These are phyloP conservation scores for Papilio gigon DNA, from an alignment of 2,888 invertebrate species.

Conservation along the genomic window DNA sequence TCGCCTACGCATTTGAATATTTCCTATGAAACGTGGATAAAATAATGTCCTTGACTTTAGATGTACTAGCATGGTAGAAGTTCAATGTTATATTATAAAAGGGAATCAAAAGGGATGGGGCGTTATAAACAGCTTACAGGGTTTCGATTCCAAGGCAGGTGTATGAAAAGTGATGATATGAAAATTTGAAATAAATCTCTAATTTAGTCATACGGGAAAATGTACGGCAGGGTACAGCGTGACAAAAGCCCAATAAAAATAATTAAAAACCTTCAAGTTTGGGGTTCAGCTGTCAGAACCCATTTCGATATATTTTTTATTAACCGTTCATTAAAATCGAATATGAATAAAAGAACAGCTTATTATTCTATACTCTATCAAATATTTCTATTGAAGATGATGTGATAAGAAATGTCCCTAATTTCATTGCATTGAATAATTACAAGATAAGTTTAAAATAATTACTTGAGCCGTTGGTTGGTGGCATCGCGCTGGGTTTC, in stretches of 20 bases:
- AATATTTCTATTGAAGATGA: neutral
- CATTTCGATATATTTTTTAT: neutral
- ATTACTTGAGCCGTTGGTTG: slow-evolving; percentile 31
- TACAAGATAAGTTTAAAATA: slow-evolving; percentile 1
- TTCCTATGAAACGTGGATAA: slow-evolving; percentile 16
- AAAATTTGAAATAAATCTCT: too few relatives aligned
- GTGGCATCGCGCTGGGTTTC: slow-evolving; percentile 45
- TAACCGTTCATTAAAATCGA: too few relatives aligned
- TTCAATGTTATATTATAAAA: neutral
- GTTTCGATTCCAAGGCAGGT: too few relatives aligned
- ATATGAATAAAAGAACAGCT: neutral
- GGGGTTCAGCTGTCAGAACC: neutral
- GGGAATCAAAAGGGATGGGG: too few relatives aligned
- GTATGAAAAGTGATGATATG: too few relatives aligned
- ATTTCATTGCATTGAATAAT: neutral
- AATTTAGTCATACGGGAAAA: too few relatives aligned
- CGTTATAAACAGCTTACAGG: too few relatives aligned
- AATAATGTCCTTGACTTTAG: slow-evolving; percentile 18
- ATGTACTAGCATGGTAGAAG: neutral
- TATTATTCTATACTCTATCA: neutral
- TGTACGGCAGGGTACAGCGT: too few relatives aligned
- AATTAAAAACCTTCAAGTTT: neutral
- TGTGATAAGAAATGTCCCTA: neutral
- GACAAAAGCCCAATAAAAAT: neutral
- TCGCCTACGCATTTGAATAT: slow-evolving; percentile 12